These are phyloP conservation scores for Passer domesticus DNA, from an alignment of 2,113 vertebrate genomes.

Conservation along the genomic window DNA sequence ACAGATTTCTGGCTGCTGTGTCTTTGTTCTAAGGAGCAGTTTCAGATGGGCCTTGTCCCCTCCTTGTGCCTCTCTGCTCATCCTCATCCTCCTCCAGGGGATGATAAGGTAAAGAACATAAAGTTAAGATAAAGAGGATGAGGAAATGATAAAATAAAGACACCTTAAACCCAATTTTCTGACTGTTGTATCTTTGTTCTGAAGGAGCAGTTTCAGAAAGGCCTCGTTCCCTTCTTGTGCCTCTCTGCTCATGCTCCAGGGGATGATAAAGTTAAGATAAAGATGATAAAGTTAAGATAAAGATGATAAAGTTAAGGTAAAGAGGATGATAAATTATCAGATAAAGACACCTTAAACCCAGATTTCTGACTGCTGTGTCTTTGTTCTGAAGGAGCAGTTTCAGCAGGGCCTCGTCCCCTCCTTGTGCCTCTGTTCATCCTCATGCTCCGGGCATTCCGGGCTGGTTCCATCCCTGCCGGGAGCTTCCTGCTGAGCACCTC, in stretches of 20 bases:
- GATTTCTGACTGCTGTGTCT: rapidly evolving
- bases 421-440: background rate
- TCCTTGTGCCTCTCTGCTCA: background rate
- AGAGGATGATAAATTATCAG: conserved; percentile 23
- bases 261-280: no score
- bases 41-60: background rate
- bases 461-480: background rate
- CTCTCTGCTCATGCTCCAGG: no score
- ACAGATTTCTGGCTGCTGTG: rapidly evolving
- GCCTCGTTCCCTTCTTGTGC: no score
- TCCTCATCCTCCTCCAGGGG: background rate
- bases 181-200: no score
- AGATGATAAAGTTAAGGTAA: no score
- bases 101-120: no score
- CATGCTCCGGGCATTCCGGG: background rate
- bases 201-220: no score
- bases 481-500: background rate
- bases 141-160: no score
- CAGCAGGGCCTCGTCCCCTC: background rate
- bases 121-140: no score
- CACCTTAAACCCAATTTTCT: no score
- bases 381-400: background rate
- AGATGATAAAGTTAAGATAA: no score
- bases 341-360: conserved; percentile 47
- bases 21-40: background rate